These are phyloP conservation scores for Acanthoscelides obtectus DNA, from an alignment of 2,888 invertebrate species.

Conservation along the genomic window DNA sequence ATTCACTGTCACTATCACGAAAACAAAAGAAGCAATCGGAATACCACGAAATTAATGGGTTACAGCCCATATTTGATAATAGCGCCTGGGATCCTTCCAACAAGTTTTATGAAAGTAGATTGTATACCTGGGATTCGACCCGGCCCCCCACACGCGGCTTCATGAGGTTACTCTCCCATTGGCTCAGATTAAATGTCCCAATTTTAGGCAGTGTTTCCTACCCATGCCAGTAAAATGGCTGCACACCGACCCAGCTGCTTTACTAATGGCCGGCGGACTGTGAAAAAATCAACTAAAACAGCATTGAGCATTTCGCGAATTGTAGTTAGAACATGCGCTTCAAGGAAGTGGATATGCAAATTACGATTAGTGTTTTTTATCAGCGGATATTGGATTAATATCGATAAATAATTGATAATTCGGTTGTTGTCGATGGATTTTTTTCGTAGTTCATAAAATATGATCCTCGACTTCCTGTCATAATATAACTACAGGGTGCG, in stretches of 20 bases:
- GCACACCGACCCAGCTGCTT: constrained; percentile 6
- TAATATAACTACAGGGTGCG: too few relatives aligned
- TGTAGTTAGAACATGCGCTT: too few relatives aligned
- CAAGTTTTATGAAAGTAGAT: constrained; percentile 1
- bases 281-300: too few relatives aligned
- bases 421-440: too few relatives aligned
- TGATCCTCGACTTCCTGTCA: too few relatives aligned
- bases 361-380: too few relatives aligned
- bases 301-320: too few relatives aligned
- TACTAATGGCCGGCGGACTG: background rate
- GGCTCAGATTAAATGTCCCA: constrained; percentile 30
- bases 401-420: too few relatives aligned
- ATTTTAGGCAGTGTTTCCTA: constrained; percentile 21
- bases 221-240: constrained; percentile 19
- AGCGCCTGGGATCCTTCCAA: constrained; percentile 1
- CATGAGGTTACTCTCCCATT: constrained; percentile 29
- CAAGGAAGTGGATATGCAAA: too few relatives aligned
- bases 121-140: constrained; percentile 25
- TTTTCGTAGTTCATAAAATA: too few relatives aligned
- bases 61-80: constrained; percentile 10
- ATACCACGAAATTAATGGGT: constrained; percentile 7
- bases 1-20: constrained; percentile 1
- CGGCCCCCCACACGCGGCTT: constrained; percentile 35
- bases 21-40: constrained; percentile 1
- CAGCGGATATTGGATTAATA: too few relatives aligned